These are phyloP conservation scores for Leuciscus idus DNA, from an alignment of 2,113 vertebrate genomes.

Conservation along the genomic window DNA sequence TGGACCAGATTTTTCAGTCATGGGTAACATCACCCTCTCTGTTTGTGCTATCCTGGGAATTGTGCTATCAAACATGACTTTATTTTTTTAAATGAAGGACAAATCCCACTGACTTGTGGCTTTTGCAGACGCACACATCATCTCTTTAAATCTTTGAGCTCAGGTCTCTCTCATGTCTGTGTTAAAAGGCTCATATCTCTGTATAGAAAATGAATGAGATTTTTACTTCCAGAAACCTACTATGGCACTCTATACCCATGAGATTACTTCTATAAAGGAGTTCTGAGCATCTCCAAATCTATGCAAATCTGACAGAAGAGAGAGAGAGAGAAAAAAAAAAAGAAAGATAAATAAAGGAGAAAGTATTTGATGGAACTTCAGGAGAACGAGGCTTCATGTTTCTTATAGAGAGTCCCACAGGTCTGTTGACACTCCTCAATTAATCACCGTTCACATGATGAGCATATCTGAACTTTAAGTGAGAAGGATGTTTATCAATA, in stretches of 20 bases:
- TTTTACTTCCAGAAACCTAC: not conserved
- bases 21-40: too few relatives aligned
- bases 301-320: conserved; percentile 31
- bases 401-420: not conserved
- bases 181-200: not conserved
- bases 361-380: not conserved
- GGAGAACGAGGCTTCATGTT: not conserved
- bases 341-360: not conserved
- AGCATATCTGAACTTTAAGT: not conserved
- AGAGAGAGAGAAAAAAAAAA: too few relatives aligned
- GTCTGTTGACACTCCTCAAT: not conserved
- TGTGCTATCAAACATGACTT: not conserved
- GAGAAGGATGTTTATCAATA: conserved; percentile 28
- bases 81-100: not conserved
- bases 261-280: not conserved
- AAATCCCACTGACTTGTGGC: not conserved
- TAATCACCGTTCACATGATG: not conserved
- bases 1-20: too few relatives aligned
- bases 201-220: not conserved
- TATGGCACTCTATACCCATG: conserved; percentile 19
- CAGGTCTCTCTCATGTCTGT: not conserved
- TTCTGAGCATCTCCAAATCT: not conserved
- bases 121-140: not conserved
- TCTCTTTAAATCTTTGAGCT: not conserved
- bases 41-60: not conserved